Percentiles rank a stretch among this genome's conserved stretches.
Conservation (phyloP, 2,113 vertebrate genomes). For the Coregonus clupeaformis region DNA sequence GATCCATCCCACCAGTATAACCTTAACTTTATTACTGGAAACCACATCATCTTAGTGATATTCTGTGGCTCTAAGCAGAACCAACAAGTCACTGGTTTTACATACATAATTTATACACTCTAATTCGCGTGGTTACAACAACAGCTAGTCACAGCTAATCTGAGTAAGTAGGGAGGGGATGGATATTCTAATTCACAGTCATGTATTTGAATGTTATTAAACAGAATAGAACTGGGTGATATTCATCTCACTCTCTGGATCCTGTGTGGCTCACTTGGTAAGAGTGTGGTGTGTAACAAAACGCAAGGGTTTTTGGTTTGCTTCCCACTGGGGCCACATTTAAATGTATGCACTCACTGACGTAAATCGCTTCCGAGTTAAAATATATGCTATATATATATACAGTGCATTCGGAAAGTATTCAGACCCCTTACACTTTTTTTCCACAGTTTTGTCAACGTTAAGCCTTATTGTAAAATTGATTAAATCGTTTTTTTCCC, state of each 20-base stretch:
- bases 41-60: constrained; percentile 28
- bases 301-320: too few species aligned
- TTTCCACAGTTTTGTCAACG: too few species aligned
- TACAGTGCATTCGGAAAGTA: too few species aligned
- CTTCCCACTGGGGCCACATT: background rate
- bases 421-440: too few species aligned
- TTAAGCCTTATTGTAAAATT: too few species aligned
- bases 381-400: background rate
- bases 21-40: constrained; percentile 21
- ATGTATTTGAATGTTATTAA: constrained; percentile 31
- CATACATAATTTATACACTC: constrained; percentile 26
- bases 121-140: constrained; percentile 33
- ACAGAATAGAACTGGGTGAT: background rate
- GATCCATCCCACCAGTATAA: background rate
- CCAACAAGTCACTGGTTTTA: constrained; percentile 8
- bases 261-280: background rate
- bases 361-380: background rate
- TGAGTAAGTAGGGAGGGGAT: constrained; percentile 26
- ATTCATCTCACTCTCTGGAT: background rate
- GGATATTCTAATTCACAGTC: constrained; percentile 33
- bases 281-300: too few species aligned
- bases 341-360: background rate
- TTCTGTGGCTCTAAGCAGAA: background rate
- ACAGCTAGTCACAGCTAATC: constrained; percentile 11
- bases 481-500: too few species aligned